Evolutionary conservation across 2,797 vertebrate genomes (phyloP).

Genomic region (Fratercula arctica): DNA sequence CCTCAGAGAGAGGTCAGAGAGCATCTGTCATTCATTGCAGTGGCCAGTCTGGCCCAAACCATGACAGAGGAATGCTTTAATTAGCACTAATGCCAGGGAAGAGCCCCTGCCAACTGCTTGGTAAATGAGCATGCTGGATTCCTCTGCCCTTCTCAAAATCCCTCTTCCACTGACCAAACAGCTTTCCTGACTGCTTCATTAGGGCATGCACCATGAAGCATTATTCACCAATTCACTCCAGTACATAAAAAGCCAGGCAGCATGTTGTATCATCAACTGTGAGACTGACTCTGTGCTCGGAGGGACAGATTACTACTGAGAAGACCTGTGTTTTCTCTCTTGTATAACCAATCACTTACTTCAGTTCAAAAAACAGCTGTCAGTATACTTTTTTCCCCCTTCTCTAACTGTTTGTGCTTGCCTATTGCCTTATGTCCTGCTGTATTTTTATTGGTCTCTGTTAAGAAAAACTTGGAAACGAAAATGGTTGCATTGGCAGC

Average conservation of each 20-base stretch:
- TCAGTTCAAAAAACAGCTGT: background rate
- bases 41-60: background rate
- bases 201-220: background rate
- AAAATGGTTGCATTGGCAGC: conserved; percentile 24
- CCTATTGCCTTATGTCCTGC: background rate
- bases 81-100: background rate
- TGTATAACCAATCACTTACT: background rate
- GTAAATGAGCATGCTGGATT: background rate
- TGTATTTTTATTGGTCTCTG: conserved; percentile 40
- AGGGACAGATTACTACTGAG: background rate
- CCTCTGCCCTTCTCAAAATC: background rate
- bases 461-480: conserved; percentile 17
- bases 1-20: background rate
- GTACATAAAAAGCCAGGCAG: background rate
- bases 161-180: background rate
- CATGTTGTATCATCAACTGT: background rate
- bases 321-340: background rate
- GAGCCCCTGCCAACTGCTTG: background rate
- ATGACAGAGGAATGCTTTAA: background rate
- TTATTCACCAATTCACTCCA: background rate
- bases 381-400: background rate
- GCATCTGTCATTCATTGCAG: background rate
- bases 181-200: background rate
- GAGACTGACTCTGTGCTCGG: background rate
- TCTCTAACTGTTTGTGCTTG: background rate